These are phyloP conservation scores for Drosophila triauraria DNA, from an alignment of 1,140 invertebrate species.

Conservation along the genomic window DNA sequence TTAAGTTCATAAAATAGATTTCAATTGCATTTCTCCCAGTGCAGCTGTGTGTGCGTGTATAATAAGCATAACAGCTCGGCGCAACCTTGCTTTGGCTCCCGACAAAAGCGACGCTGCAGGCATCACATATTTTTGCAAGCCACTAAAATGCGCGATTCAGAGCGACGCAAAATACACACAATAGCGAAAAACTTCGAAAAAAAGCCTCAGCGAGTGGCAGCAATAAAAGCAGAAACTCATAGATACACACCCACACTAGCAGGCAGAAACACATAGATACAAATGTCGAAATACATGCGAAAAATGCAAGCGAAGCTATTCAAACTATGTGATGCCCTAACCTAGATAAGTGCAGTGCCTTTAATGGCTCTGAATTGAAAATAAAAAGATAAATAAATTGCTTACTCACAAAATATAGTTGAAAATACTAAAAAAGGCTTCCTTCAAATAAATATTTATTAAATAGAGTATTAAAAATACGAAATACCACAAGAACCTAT, in stretches of 20 bases:
- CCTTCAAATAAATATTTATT: no score
- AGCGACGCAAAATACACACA: slow-evolving; percentile 24
- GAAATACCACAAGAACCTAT: not conserved
- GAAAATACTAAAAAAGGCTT: no score
- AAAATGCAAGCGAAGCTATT: slow-evolving; percentile 7
- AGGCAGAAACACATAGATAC: slow-evolving; percentile 16
- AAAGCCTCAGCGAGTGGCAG: slow-evolving; percentile 17
- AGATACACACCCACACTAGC: slow-evolving; percentile 10
- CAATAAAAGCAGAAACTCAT: slow-evolving; percentile 29
- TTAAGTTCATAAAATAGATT: not conserved
- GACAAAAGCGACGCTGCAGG: slow-evolving; percentile 39
- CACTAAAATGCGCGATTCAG: slow-evolving; percentile 51
- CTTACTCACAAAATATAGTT: not conserved
- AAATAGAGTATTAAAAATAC: no score
- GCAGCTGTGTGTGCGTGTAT: slow-evolving; percentile 29
- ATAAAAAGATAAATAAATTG: not conserved
- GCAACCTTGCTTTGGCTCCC: slow-evolving; percentile 31
- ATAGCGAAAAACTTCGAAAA: slow-evolving; percentile 4
- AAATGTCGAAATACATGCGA: slow-evolving; percentile 11
- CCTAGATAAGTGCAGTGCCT: not conserved
- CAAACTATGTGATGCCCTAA: slow-evolving; percentile 8
- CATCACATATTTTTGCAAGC: slow-evolving; percentile 63
- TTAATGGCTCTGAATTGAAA: not conserved
- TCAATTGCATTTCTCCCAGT: not conserved
- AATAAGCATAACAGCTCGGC: slow-evolving; percentile 61